phyloP scores from a whole-genome alignment of 2,113 vertebrate species.

The Podarcis raffonei region DNA sequence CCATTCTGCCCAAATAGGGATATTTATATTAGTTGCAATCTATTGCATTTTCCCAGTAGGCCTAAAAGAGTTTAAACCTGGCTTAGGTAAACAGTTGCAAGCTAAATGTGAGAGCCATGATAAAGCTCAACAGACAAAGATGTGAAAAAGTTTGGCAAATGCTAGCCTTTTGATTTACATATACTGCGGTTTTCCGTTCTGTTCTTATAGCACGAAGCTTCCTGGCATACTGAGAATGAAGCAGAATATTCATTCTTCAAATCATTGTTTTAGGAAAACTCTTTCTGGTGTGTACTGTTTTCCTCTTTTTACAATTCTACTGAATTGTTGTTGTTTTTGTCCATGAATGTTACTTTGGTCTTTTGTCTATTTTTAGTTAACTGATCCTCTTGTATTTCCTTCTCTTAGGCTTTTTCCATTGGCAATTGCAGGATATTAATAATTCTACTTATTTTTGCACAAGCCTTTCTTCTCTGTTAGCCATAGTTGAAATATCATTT shows the following conservation, averaged over 20 bases:
- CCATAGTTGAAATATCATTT: slow-evolving; percentile 62
- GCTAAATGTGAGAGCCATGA: not conserved
- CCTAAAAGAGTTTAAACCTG: not conserved
- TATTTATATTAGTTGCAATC: slow-evolving; percentile 16
- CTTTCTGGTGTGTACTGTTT: slow-evolving; percentile 1
- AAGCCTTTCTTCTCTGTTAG: slow-evolving; percentile 54
- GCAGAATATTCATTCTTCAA: not conserved
- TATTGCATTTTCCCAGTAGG: not conserved
- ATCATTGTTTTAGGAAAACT: not conserved
- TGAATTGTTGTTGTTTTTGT: slow-evolving; percentile 7
- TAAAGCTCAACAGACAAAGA: not conserved
- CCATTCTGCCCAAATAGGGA: slow-evolving; percentile 14
- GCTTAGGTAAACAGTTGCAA: not conserved
- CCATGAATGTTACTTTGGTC: not conserved
- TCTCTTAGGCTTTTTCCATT: slow-evolving; percentile 45
- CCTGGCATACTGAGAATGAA: not conserved
- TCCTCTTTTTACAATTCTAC: not conserved
- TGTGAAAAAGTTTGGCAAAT: slow-evolving; percentile 58
- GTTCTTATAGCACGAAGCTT: slow-evolving; percentile 53
- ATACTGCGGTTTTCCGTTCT: slow-evolving; percentile 48
- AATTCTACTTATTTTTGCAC: slow-evolving; percentile 57
- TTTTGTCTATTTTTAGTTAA: slow-evolving; percentile 21
- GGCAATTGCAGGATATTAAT: slow-evolving; percentile 36
- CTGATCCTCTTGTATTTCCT: slow-evolving; percentile 44
- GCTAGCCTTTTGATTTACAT: slow-evolving; percentile 45